Base-by-base conservation (phyloP, 2,113 vertebrate species). In the Romanogobio albipinnatus region DNA sequence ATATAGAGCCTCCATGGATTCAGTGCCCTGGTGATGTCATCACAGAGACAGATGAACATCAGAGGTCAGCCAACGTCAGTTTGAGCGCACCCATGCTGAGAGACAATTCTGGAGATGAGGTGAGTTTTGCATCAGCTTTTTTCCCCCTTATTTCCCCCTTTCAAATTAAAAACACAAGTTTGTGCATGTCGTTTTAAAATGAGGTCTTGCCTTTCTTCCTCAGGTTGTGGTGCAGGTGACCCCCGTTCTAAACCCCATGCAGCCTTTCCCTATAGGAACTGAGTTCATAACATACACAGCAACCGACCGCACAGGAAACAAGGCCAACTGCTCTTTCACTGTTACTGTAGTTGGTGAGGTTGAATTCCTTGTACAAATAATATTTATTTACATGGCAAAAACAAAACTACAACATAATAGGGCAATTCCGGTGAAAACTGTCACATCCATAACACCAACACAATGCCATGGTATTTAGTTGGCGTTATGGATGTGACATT, bases 41-140 rank as follows among this genome's bases (percentile, higher is more conserved):
- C 82, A 92, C 93, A 9, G 90, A 92, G 66, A 97, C 97, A 19
- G 92, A 94, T 76, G 94, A 97, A 83, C 96, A 97, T 26, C 96
- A 96, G 26, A 94, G 95, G 81, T 96, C 96, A 17, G 96, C 97
- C 74, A 96, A 96, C 70, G 86, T 99, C 89, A 96, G 91, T 88
- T 98, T 98, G 97, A 90, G 93, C 51, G 33, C 95, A 84, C 98
- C 98, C 17, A 87, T 81, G 10, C 94, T 96, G 73, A 89, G 90
- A 2, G 98, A 99, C 93, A 99, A 97, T 91, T 97, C 97, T 33
- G 94, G 94, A 39, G 95, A 97, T 78, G 96, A 99, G 96, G 98
- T 97, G 86, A 88, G 90, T 24, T 56, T 59, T 22, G 13, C 22
- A 80, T 75, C 5, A 59, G 58, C 49, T 58, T 15, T n/a, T 6